Percentiles rank a stretch among this genome's conserved stretches.
Conservation (phyloP, 2,797 vertebrate genomes). For the Clarias pachynema region DNA sequence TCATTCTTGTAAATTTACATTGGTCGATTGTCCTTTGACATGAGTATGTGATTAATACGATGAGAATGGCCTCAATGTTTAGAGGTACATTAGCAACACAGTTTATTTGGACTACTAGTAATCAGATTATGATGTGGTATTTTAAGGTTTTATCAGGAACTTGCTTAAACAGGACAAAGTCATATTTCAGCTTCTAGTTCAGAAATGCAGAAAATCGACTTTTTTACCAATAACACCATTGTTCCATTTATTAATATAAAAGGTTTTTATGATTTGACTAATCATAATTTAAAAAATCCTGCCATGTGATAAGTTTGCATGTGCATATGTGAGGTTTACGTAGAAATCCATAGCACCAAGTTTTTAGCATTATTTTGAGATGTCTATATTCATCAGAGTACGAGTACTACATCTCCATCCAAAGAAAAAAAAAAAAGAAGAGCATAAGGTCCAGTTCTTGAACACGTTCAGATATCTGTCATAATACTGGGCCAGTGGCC, state of each 20-base stretch:
- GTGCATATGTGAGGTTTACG: background rate
- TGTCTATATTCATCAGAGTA: background rate
- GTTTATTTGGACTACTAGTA: background rate
- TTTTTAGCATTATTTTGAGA: background rate
- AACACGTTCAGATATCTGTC: too few species aligned
- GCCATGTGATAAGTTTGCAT: background rate
- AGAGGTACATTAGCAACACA: background rate
- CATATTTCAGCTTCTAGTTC: background rate
- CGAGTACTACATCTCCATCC: background rate
- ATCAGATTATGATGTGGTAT: background rate
- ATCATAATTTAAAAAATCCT: background rate
- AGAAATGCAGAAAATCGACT: too few species aligned
- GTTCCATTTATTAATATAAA: too few species aligned
- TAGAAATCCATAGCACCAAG: background rate
- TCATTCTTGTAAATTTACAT: background rate
- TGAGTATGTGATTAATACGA: background rate
- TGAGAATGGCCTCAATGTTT: background rate
- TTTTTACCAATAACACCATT: background rate
- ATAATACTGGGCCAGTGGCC: background rate
- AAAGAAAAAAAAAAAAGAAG: background rate
- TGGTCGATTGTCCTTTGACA: background rate
- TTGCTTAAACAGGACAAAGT: background rate
- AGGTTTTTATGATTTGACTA: background rate
- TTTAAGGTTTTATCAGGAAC: background rate
- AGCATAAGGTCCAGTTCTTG: background rate